phyloP scores from a whole-genome alignment of 2,797 vertebrate species.

The Scleropages formosus region DNA sequence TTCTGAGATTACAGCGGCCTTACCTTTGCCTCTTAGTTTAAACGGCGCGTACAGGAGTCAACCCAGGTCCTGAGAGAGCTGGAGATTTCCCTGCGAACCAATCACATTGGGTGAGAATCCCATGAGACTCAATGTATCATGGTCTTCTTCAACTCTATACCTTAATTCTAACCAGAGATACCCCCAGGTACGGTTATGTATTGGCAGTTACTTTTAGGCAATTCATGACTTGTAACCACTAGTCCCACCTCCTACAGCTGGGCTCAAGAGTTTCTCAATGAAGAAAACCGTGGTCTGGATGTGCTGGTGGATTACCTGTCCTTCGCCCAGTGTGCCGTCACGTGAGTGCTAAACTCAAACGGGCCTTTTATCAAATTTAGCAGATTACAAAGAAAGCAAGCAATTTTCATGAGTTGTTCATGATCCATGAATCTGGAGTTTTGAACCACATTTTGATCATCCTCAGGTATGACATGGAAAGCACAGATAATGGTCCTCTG shows the following conservation, averaged over 20 bases:
- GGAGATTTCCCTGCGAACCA: constrained; percentile 92
- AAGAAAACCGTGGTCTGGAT: constrained; percentile 85
- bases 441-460: neutral
- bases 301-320: constrained; percentile 88
- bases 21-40: constrained; percentile 70
- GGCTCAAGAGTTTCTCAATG: constrained; percentile 91
- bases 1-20: neutral
- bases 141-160: neutral
- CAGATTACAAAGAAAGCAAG: neutral
- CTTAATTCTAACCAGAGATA: neutral
- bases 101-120: constrained; percentile 85
- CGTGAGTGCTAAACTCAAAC: constrained; percentile 65
- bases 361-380: neutral
- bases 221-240: neutral
- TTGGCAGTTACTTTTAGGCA: neutral
- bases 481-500: constrained; percentile 64
- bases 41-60: constrained; percentile 83
- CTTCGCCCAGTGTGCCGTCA: constrained; percentile 76
- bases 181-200: neutral
- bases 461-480: constrained; percentile 78
- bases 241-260: constrained; percentile 65
- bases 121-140: constrained; percentile 1
- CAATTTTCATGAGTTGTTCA: neutral
- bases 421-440: neutral
- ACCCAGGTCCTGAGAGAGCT: constrained; percentile 87